Base-by-base conservation (phyloP, 2,888 invertebrate genomes). In the Tryphoninae sp. region DNA sequence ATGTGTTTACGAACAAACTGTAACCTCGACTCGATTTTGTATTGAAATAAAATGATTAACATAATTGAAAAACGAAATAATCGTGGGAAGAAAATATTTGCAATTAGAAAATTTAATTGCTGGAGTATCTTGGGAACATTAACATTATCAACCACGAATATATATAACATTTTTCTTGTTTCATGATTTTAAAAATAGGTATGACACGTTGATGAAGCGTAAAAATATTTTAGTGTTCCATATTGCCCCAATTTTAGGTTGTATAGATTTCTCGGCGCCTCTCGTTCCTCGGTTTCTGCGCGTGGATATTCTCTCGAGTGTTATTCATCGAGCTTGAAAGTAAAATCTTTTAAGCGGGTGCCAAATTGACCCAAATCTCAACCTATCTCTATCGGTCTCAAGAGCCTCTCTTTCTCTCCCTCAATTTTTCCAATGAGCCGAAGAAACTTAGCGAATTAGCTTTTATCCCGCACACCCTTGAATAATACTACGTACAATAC, bases 301-400 rank as follows among this genome's bases (percentile, higher is more conserved):
- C 59, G 16, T 65, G 58, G 6, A 65, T 23, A 55, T 53, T 53
- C 49, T 76, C 62, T 59, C 72, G 51, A 79, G 75, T 79, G 68
- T 64, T 64, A 71, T 77, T 71, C 76, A 73, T 73, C 64, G 72
- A 76, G 68, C 65, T 72, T 64, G 51, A 73, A 73, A 9, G 58
- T 59, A 19, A 68, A 86, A 86, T 87, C 87, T 88, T 84, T 88
- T 88, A 87, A 88, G 86, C 88, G 86, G 84, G 82, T 85, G 83
- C 80, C 85, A 86, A 87, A 87, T 86, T 87, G 81, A 81, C 69
- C 81, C 77, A 80, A 85, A 83, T 83, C 83, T 84, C 67, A 45
- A 62, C 40, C 79, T 49, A 82, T 80, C 74, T 80, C 45, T 59
- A 33, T 75, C 59, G 42, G 26, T 45, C 58, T 73, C 49, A 13